A percentile compares a stretch with the other conserved stretches of the same genome.
Conservation (phyloP, 2,797 vertebrate species). For the Margarornis squamiger region DNA sequence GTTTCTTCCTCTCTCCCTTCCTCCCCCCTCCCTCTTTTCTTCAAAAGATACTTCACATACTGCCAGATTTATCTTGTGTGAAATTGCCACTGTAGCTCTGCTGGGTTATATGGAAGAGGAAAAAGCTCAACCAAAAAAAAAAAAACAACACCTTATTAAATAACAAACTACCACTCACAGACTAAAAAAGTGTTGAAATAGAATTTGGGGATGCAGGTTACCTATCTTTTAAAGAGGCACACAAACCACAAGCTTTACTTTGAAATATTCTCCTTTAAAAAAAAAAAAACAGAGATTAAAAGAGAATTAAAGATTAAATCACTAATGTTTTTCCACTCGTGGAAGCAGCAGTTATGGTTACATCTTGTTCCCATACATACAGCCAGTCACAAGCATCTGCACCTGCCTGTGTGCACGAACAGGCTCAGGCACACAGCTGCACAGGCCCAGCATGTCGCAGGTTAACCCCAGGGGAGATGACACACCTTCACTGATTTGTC, state of each 20-base stretch:
- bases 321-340: neutral
- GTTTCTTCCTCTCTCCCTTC: neutral
- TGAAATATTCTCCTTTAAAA: neutral
- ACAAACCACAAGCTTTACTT: neutral
- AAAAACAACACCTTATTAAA: neutral
- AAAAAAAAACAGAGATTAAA: neutral
- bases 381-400: neutral
- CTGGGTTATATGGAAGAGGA: neutral
- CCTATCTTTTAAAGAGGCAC: neutral
- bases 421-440: neutral
- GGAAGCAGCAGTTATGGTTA: neutral
- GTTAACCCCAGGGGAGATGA: neutral
- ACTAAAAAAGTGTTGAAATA: neutral
- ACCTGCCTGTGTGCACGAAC: neutral
- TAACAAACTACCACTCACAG: neutral
- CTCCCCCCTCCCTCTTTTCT: neutral
- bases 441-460: neutral
- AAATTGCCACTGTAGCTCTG: neutral
- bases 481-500: neutral
- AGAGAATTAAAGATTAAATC: neutral
- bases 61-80: conserved; percentile 19
- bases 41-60: neutral
- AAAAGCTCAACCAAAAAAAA: neutral
- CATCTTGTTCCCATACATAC: neutral
- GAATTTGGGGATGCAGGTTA: neutral